A percentile compares a stretch with the other conserved stretches of the same genome.
phyloP scores from a whole-genome alignment of 2,113 vertebrate genomes.

The Cacatua alba region DNA sequence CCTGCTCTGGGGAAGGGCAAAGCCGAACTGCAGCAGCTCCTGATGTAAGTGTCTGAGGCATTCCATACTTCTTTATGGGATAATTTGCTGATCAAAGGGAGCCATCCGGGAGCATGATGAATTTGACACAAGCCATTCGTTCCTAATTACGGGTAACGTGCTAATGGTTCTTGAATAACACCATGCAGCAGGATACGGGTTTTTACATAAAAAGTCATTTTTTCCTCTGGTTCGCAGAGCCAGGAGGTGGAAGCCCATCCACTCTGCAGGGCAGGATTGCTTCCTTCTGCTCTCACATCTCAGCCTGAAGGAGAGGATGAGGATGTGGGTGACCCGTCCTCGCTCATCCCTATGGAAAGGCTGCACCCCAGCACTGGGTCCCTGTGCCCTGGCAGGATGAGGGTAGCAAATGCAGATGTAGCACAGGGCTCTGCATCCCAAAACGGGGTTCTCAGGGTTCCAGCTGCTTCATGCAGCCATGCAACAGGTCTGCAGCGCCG shows the following conservation, averaged over 20 bases:
- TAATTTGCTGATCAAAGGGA: conserved; percentile 27
- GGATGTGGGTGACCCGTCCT: background rate
- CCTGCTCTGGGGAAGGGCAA: background rate
- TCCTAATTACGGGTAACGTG: background rate
- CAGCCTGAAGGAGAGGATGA: background rate
- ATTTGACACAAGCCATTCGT: conserved; percentile 1
- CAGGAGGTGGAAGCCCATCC: background rate
- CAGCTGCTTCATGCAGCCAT: fast-evolving
- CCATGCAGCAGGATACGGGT: background rate
- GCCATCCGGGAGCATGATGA: conserved; percentile 2
- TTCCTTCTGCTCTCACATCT: background rate
- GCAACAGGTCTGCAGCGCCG: background rate
- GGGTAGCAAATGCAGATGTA: background rate
- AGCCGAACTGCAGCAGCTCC: background rate
- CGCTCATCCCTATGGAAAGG: background rate
- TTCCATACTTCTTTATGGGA: background rate
- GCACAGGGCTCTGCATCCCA: fast-evolving
- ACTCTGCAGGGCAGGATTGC: fast-evolving
- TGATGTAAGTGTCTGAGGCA: background rate
- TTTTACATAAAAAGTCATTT: background rate
- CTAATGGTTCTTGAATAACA: background rate
- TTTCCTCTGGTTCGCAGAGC: background rate
- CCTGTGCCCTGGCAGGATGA: background rate
- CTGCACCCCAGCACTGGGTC: background rate
- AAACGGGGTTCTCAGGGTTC: background rate